Evolutionary conservation across 2,113 vertebrate genomes (phyloP), one percentile per base, ranked within the genome.

Genomic region (Periophthalmodon schlosseri): DNA sequence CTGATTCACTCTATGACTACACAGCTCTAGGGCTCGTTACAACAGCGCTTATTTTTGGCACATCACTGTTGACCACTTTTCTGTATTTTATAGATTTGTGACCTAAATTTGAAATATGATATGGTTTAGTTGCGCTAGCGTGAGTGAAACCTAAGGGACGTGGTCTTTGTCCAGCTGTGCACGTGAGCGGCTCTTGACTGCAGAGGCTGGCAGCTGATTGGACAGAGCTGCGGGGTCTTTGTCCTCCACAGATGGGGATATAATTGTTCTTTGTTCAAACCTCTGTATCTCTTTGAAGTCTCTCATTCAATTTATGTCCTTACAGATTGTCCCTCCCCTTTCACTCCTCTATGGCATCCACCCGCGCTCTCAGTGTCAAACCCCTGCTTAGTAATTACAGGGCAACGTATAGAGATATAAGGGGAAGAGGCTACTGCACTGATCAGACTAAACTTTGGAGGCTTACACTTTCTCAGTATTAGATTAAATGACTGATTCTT

Each of bases 241-340:
- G 87, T 92, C 85, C 88, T 83, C 84, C 81, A 81, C 81, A 77
- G 84, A 86, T 82, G 46, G 82, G 90, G 83, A 80, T 83, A 80
- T 89, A 85, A 88, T 89, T 86, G 86, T 89, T 89, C 89, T 90
- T 91, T 90, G 87, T 90, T 89, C 76, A 70, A 49, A 75, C 76
- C 80, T 85, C 85, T 70, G 82, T 79, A 57, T 86, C 85, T 82
- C 87, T 89, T 91, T 91, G 89, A 93, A 91, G 91, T 89, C 86
- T 89, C 73, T 90, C 89, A 76, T 90, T 91, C 83, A 88, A 69
- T 89, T 86, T 75, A 80, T 79, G 83, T 83, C 83, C 80, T 87
- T 69, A 72, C 81, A 84, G 79, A 83, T 83, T 81, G 65, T 70
- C 80, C 46, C 74, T 72, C 71, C 68, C 56, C 57, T 83, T 69